phyloP scores from a whole-genome alignment of 2,888 invertebrate genomes.

The Stenolophus ochropezus region DNA sequence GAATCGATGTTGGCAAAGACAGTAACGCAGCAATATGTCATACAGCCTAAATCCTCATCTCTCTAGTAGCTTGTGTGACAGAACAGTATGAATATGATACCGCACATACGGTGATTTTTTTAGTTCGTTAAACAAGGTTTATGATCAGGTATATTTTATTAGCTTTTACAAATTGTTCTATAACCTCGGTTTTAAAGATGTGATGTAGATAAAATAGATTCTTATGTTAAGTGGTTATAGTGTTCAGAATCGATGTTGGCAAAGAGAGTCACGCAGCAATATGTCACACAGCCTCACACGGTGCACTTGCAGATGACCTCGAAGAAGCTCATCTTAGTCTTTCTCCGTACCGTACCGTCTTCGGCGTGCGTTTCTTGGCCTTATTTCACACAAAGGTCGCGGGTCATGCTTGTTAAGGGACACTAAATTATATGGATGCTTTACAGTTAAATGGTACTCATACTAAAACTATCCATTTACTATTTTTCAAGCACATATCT shows the following conservation, averaged over 20 bases:
- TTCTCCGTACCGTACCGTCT: conserved; percentile 12
- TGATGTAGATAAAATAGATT: background rate
- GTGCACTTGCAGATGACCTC: conserved; percentile 43
- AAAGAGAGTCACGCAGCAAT: background rate
- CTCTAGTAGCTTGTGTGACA: too few relatives aligned
- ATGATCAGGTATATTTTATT: too few relatives aligned
- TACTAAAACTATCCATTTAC: conserved; percentile 36
- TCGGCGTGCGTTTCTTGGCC: conserved; percentile 55
- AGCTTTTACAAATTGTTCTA: too few relatives aligned
- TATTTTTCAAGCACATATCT: conserved; percentile 6
- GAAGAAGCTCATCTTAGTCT: conserved; percentile 36
- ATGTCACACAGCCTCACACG: conserved; percentile 22
- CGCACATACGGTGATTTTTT: too few relatives aligned
- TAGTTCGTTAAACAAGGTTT: too few relatives aligned
- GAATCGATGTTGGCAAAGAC: too few relatives aligned
- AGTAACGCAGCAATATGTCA: too few relatives aligned
- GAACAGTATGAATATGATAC: too few relatives aligned
- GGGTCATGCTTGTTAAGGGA: conserved; percentile 58
- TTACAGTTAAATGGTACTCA: conserved; percentile 54
- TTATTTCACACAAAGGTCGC: conserved; percentile 55
- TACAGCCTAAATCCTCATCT: too few relatives aligned
- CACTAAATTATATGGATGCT: conserved; percentile 56
- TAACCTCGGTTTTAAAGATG: too few relatives aligned
- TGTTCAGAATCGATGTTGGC: background rate
- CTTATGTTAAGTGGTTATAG: background rate